Percentiles rank a stretch among this genome's conserved stretches.
phyloP scores from a whole-genome alignment of 1,140 invertebrate species.

The Dendroctonus valens region DNA sequence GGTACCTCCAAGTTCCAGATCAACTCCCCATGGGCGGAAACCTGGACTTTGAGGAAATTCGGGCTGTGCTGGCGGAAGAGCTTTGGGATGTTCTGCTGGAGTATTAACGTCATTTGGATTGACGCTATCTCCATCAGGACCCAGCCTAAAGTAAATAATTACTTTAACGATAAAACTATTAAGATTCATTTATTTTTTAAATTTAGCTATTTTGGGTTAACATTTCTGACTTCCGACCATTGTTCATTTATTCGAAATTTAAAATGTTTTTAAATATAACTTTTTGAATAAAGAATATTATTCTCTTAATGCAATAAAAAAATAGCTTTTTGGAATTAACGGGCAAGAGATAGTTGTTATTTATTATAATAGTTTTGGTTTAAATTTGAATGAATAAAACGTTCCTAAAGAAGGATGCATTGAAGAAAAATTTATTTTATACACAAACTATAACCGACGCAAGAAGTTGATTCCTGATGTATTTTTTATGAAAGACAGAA shows the following conservation, averaged over 20 bases:
- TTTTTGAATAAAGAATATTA: neutral
- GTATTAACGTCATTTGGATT: slow-evolving; percentile 5
- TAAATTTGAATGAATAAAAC: too few species aligned
- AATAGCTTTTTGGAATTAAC: too few species aligned
- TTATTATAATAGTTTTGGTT: too few species aligned
- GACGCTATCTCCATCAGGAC: slow-evolving; percentile 3
- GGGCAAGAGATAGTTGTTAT: too few species aligned
- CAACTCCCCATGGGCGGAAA: slow-evolving; percentile 24
- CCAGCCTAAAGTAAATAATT: slow-evolving; percentile 7
- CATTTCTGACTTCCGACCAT: neutral
- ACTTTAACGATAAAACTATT: too few species aligned
- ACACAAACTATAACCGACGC: too few species aligned
- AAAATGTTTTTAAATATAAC: neutral
- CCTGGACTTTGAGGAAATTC: slow-evolving; percentile 21
- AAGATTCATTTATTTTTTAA: neutral
- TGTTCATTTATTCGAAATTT: neutral
- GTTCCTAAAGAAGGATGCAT: too few species aligned
- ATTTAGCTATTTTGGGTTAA: too few species aligned
- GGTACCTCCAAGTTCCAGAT: slow-evolving; percentile 26
- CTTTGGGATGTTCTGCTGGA: slow-evolving; percentile 6
- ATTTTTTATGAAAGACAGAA: too few species aligned
- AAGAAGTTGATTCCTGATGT: too few species aligned
- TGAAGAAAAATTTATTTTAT: too few species aligned
- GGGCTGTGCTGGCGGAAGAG: slow-evolving; percentile 1
- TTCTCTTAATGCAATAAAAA: too few species aligned